These are phyloP conservation scores for Lepidochitona cinerea DNA, from an alignment of 2,888 invertebrate genomes.

Conservation along the genomic window DNA sequence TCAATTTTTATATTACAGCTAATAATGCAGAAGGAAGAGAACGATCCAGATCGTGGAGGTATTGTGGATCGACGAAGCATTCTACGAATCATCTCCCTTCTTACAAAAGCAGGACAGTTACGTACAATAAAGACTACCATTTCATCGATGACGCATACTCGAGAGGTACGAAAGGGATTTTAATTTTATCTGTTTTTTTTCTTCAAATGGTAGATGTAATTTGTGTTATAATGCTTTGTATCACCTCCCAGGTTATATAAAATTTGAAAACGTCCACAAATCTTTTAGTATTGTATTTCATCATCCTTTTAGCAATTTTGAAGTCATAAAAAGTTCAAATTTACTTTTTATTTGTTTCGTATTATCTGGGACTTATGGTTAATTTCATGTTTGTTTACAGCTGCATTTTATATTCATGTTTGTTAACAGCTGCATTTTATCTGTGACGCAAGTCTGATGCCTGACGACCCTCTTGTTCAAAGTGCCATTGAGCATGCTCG, in stretches of 20 bases:
- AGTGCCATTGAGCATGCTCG: conserved; percentile 78
- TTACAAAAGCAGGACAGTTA: conserved; percentile 76
- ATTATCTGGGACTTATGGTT: too few species aligned
- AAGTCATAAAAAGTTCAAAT: neutral
- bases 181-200: too few species aligned
- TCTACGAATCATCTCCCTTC: conserved; percentile 75
- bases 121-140: conserved; percentile 74
- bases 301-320: neutral
- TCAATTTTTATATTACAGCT: conserved; percentile 9
- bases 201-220: too few species aligned
- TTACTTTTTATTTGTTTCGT: neutral
- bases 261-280: neutral
- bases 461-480: conserved; percentile 73
- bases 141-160: too few species aligned
- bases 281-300: neutral
- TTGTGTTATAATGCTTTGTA: too few species aligned
- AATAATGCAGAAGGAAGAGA: conserved; percentile 73
- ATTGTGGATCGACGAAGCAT: conserved; percentile 79
- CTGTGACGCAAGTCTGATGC: conserved; percentile 71
- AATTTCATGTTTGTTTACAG: too few species aligned
- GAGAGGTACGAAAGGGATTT: too few species aligned
- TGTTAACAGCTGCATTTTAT: conserved; percentile 71
- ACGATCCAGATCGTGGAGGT: conserved; percentile 74
- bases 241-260: too few species aligned
- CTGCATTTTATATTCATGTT: too few species aligned